These are phyloP conservation scores for Trachelipus rathkii DNA, from an alignment of 1,140 invertebrate genomes.

Conservation along the genomic window DNA sequence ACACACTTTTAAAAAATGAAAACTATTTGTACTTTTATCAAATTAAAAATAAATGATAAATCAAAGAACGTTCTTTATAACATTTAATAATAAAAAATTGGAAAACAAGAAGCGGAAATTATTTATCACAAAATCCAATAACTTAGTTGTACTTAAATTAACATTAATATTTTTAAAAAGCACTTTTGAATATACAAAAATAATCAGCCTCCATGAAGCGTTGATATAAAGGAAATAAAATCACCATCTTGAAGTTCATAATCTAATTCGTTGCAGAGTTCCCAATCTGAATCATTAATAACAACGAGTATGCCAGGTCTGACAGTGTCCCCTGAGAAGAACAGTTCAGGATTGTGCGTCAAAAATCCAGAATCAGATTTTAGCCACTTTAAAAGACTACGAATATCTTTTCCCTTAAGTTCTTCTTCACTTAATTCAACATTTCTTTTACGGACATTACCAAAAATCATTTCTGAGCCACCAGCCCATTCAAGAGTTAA, in stretches of 20 bases:
- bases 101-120: too few relatives aligned
- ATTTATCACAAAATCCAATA: too few relatives aligned
- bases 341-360: constrained; percentile 80
- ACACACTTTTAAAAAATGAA: too few relatives aligned
- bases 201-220: constrained; percentile 64
- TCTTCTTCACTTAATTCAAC: constrained; percentile 65
- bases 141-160: too few relatives aligned
- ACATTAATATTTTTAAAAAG: too few relatives aligned
- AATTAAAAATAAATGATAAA: too few relatives aligned
- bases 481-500: constrained; percentile 60
- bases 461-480: constrained; percentile 80
- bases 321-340: constrained; percentile 76
- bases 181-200: too few relatives aligned
- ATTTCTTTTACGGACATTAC: constrained; percentile 69
- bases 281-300: constrained; percentile 91
- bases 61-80: too few relatives aligned
- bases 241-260: constrained; percentile 61
- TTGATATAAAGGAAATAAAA: constrained; percentile 65
- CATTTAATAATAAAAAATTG: too few relatives aligned
- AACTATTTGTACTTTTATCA: too few relatives aligned
- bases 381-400: constrained; percentile 71
- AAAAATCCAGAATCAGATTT: constrained; percentile 68
- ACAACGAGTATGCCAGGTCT: constrained; percentile 88
- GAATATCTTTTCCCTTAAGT: constrained; percentile 51
- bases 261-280: constrained; percentile 66